Base-by-base conservation (phyloP, 2,113 vertebrate genomes). In the Argyrosomus japonicus region DNA sequence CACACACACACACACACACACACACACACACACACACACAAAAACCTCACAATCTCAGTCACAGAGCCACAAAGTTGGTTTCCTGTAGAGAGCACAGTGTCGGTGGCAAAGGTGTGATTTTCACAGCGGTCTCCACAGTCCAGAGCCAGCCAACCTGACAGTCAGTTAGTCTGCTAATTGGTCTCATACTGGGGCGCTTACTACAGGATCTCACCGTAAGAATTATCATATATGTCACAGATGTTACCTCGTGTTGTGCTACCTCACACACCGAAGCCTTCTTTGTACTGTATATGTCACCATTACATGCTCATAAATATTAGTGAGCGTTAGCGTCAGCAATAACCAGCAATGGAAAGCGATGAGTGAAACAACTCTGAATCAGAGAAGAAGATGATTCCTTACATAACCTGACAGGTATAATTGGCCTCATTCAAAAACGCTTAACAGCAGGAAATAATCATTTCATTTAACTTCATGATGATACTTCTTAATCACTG, bases 111-210 rank as follows among this genome's bases (percentile, higher is more conserved):
- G 87, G 89, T 93, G 89, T 84, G 89, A 91, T 93, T 92, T 91
- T 92, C 89, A 73, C 91, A 89, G 91, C 83, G 1, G 89, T 64
- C 68, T 70, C 64, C 72, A 83, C 76, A 53, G 86, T 79, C 86
- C 82, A 50, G 68, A 76, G 79, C 87, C 85, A 87, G 85, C 54
- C 63, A 9, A 81, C 76, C 91, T 89, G 89, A 86, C 91, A 90
- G 90, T 82, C 81, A 43, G 77, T 87, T 85, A 81, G 80, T 87
- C 85, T 77, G 79, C 88, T 94, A 93, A 94, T 93, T 93, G 92
- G 89, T 76, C 89, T 91, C 93, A 88, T 74, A 73, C 90, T 68
- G 91, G 74, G 85, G 82, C 63, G 70, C 85, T 47, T 82, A 65
- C 80, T 63, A 77, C 77, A 68, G 50, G 64, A 70, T 60, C 72